Base-by-base conservation (phyloP, 2,113 vertebrate genomes). In the Etia nguti region DNA sequence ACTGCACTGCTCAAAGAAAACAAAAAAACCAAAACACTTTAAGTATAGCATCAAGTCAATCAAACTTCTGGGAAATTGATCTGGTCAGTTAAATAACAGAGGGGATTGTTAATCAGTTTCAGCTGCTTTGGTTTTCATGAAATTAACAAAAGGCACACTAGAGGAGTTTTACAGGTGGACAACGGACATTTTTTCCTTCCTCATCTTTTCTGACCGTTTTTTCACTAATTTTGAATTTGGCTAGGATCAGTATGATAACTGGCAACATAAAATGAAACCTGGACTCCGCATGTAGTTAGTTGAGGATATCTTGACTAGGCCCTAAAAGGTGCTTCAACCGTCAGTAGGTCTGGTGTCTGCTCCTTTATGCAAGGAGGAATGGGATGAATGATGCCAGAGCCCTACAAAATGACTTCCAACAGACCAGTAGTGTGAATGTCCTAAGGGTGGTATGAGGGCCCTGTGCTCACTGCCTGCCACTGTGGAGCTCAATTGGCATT, bases 191-290 rank as follows among this genome's bases (percentile, higher is more conserved):
- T 65, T 65, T 65, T 38, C 6, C 6, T 65, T 65, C 60, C 2
- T 65, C 31, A 38, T 65, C 60, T 65, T 65, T 65, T 65, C 1
- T 8, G 10, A n/a, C 18, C 60, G 2, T 55, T 65, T 3, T 3
- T 2, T 0, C 60, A 38, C 0, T 5, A 38, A 0, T 65, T 38
- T 65, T 65, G 34, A 65, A 0, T 65, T 65, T 36, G 60, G 10
- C 60, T 12, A 8, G 1, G 10, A 38, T 36, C 31, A 65, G 60
- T 65, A 31, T 65, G 1, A 10, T 65, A 65, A 65, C 60, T 65
- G 31, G 18, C 60, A 65, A 65, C 31, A 65, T 65, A 38, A 65
- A 65, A 31, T 8, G 6, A 38, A 65, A 65, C 60, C 60, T 65
- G 60, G 31, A 65, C 60, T 31, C 1, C 0, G 18, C 60, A 1